Evolutionary conservation across 2,797 vertebrate genomes (phyloP).

Genomic region (Myotis myotis): DNA sequence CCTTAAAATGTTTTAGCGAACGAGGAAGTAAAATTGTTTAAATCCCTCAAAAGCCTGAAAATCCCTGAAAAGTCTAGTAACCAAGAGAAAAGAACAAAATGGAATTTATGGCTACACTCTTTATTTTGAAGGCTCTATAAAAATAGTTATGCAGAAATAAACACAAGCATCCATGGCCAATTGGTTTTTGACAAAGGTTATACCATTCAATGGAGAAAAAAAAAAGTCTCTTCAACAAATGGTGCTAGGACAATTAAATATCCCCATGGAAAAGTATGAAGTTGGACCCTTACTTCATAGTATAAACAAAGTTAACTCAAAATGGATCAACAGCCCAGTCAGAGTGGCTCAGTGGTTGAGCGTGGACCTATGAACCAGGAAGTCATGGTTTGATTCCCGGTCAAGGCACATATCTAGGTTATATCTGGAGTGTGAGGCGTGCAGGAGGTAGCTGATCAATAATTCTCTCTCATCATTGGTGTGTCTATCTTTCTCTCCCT

Average conservation of each 20-base stretch:
- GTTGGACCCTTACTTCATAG: neutral
- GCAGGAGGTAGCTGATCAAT: too few species aligned
- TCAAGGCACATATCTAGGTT: too few species aligned
- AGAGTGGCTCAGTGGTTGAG: too few species aligned
- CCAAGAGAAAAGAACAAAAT: slow-evolving; percentile 10
- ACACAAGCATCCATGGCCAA: neutral
- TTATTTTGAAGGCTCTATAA: slow-evolving; percentile 12
- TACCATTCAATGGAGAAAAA: neutral
- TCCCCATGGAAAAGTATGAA: neutral
- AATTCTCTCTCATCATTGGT: too few species aligned
- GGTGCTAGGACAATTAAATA: neutral
- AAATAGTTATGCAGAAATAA: neutral
- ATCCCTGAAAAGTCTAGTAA: neutral
- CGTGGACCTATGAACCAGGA: too few species aligned
- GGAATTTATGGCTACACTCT: neutral
- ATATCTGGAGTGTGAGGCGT: too few species aligned
- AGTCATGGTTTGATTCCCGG: too few species aligned
- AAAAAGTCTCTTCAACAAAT: neutral
- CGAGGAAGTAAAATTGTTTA: neutral
- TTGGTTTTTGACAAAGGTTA: neutral
- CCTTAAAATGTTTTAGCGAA: neutral
- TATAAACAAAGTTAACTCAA: neutral
- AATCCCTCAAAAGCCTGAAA: neutral
- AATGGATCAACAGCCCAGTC: neutral
- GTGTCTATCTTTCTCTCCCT: too few species aligned